Evolutionary conservation across 2,888 invertebrate genomes (phyloP).

Genomic region (Ptilodon capucinus): DNA sequence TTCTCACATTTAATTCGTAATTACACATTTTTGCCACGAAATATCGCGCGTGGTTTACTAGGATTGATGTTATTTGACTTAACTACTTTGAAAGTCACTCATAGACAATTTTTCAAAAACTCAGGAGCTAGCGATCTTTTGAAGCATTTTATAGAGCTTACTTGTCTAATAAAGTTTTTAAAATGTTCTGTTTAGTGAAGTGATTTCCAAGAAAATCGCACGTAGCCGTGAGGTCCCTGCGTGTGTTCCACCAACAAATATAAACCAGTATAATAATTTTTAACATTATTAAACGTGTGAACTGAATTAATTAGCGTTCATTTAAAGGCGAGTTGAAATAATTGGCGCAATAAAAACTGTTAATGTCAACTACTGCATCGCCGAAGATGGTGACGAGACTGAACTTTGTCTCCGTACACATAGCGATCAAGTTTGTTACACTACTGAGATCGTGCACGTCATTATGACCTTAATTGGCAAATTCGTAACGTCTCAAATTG

Average conservation of each 20-base stretch:
- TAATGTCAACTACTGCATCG: constrained; percentile 26
- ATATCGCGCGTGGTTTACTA: too few species aligned
- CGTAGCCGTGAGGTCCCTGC: constrained; percentile 3
- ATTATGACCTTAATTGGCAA: not conserved
- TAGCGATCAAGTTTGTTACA: not conserved
- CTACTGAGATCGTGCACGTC: not conserved
- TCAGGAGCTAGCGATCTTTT: too few species aligned
- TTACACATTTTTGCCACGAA: too few species aligned
- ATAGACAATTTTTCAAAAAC: too few species aligned
- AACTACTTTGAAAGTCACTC: too few species aligned
- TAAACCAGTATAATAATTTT: constrained; percentile 17
- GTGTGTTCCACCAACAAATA: constrained; percentile 10
- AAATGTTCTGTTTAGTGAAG: not conserved
- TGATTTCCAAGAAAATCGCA: not conserved
- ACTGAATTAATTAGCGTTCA: constrained; percentile 43
- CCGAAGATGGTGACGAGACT: constrained; percentile 6
- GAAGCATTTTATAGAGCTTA: too few species aligned
- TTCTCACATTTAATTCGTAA: too few species aligned
- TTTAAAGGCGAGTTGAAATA: constrained; percentile 38
- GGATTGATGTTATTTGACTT: too few species aligned
- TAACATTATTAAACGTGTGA: constrained; percentile 40
- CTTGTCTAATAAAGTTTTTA: too few species aligned
- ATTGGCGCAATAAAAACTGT: constrained; percentile 41
- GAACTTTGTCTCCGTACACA: not conserved
- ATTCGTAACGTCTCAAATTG: not conserved